phyloP scores from a whole-genome alignment of 2,888 invertebrate genomes.

The Bellardia bayeri region DNA sequence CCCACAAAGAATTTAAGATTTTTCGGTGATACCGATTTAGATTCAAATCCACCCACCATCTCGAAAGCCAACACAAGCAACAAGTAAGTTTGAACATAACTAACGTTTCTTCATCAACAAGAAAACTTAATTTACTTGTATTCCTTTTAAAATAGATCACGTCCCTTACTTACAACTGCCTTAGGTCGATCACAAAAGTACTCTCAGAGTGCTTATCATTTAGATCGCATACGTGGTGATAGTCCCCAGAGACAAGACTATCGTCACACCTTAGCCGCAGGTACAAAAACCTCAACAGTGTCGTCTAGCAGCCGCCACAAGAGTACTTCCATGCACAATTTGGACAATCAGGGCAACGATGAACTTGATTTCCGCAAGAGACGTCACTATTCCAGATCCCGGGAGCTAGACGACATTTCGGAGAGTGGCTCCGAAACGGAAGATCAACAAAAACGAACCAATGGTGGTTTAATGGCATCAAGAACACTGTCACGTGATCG shows the following conservation, averaged over 20 bases:
- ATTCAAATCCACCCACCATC: conserved; percentile 88
- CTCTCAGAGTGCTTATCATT: conserved; percentile 83
- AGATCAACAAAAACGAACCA: conserved; percentile 79
- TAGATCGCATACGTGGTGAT: conserved; percentile 79
- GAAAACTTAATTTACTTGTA: neutral
- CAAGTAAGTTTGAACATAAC: conserved; percentile 76
- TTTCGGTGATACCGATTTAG: conserved; percentile 93
- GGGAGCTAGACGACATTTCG: conserved; percentile 84
- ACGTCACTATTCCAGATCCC: conserved; percentile 84
- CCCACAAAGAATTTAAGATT: conserved; percentile 89
- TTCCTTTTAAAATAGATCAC: conserved; percentile 75
- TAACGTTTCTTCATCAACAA: neutral
- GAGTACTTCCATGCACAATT: conserved; percentile 83
- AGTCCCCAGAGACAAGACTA: conserved; percentile 78
- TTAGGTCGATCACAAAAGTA: conserved; percentile 81
- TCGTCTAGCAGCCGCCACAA: conserved; percentile 76
- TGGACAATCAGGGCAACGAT: conserved; percentile 81
- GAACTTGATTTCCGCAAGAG: conserved; percentile 82
- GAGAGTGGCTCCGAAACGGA: conserved; percentile 84
- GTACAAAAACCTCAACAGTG: conserved; percentile 60
- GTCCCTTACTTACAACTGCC: conserved; percentile 76
- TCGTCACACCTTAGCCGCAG: conserved; percentile 77
- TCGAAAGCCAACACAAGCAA: conserved; percentile 81
- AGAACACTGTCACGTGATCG: conserved; percentile 78
- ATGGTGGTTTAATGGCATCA: conserved; percentile 75